Conservation (phyloP, 2,113 vertebrate species). For the Marcusenius ussheri region DNA sequence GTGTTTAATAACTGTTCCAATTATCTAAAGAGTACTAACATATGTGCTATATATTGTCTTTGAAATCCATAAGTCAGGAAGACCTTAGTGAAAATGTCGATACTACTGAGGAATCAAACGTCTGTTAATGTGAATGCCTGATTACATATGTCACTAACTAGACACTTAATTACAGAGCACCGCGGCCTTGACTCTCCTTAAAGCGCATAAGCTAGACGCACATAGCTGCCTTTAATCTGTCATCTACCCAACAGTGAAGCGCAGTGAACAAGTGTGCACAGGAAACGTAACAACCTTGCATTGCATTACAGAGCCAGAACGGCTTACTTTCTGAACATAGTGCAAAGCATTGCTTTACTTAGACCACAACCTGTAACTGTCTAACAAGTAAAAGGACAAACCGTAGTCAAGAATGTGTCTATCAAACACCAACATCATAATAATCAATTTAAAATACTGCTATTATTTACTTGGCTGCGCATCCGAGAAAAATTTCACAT, state of each 20-base stretch:
- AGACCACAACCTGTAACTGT: conserved; percentile 4
- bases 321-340: not conserved
- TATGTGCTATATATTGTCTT: not conserved
- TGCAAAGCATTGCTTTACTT: not conserved
- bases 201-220: not conserved
- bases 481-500: not conserved
- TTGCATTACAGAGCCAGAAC: not conserved
- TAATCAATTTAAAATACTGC: not conserved
- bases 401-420: not conserved
- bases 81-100: not conserved
- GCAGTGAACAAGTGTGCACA: not conserved
- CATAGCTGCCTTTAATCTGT: not conserved
- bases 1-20: not conserved
- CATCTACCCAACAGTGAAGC: not conserved
- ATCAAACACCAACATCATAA: not conserved
- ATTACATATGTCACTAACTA: not conserved
- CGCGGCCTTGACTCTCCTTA: not conserved
- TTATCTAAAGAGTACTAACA: not conserved
- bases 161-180: not conserved
- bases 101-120: not conserved
- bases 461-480: not conserved
- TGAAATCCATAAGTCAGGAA: not conserved
- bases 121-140: not conserved
- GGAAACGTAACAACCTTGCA: not conserved
- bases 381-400: not conserved